phyloP scores from a whole-genome alignment of 1,140 invertebrate genomes.

The Tetramorium simillimum region DNA sequence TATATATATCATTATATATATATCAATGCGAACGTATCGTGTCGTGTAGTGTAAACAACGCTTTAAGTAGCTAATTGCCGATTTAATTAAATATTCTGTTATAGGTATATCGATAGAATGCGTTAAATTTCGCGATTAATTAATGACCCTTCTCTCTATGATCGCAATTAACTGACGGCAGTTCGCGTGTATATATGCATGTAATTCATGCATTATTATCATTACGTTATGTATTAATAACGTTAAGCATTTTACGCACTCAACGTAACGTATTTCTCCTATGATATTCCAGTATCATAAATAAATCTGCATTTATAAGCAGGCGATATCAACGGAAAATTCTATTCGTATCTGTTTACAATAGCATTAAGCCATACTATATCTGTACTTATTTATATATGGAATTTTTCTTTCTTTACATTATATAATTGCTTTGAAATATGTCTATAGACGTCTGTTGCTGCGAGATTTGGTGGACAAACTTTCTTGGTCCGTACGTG shows the following conservation, averaged over 20 bases:
- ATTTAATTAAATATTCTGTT: constrained; percentile 53
- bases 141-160: constrained; percentile 42
- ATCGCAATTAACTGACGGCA: constrained; percentile 48
- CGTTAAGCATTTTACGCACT: constrained; percentile 21
- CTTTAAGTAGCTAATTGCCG: constrained; percentile 44
- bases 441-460: constrained; percentile 36
- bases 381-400: too few relatives aligned
- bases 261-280: constrained; percentile 9
- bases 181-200: neutral
- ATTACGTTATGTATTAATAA: constrained; percentile 32
- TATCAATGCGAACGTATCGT: neutral
- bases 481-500: constrained; percentile 48
- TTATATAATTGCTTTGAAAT: neutral
- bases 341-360: neutral
- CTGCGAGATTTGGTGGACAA: constrained; percentile 50
- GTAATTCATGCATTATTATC: constrained; percentile 29
- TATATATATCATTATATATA: too few relatives aligned
- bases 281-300: neutral
- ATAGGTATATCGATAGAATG: constrained; percentile 37
- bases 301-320: constrained; percentile 7
- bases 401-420: neutral
- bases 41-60: constrained; percentile 31
- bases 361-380: neutral
- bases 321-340: neutral
- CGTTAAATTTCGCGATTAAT: constrained; percentile 55